Base-by-base conservation (phyloP, 2,113 vertebrate genomes). In the Zapus hudsonius region DNA sequence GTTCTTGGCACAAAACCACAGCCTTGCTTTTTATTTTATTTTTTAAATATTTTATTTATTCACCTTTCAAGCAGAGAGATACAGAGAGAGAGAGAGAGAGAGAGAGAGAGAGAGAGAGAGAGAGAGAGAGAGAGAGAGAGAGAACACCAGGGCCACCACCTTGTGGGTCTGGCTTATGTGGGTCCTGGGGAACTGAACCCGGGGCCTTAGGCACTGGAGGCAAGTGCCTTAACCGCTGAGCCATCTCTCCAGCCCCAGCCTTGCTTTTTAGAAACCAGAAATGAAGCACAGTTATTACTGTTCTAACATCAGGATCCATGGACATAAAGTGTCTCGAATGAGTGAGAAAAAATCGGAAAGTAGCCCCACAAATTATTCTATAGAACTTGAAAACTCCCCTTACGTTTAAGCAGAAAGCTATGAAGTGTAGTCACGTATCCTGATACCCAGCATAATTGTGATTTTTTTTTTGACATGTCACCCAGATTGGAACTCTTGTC, bases 231-330 rank as follows among this genome's bases (percentile, higher is more conserved):
- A n/a, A n/a, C n/a, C n/a, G n/a, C n/a, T n/a, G n/a, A n/a, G n/a
- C n/a, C n/a, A n/a, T n/a, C n/a, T n/a, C n/a, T n/a, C n/a, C n/a
- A n/a, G n/a, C 17, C 8, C 40, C 44, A 2, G 17, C 59, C 1
- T 55, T 4, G 7, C 42, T 59, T 78, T 91, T 92, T 85, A 87
- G 92, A 92, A 88, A 74, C 42, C 59, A 90, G 74, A 83, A 93
- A 76, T 36, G 57, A 94, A 84, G 31, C 33, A 15, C 42, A 19
- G 44, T 29, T 75, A 67, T 75, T 75, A 47, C 61, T 80, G 27
- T 63, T 52, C 4, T 73, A 52, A 61, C 15, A 31, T 55, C 55
- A 63, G 73, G 64, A 11, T 23, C 80, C 72, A 64, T 38, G 72
- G 22, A 40, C 88, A 67, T 44, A 75, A 72, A 95, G 84, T 73